These are phyloP conservation scores for Sebastes glaucus DNA, from an alignment of 2,797 vertebrate genomes.

Conservation along the genomic window DNA sequence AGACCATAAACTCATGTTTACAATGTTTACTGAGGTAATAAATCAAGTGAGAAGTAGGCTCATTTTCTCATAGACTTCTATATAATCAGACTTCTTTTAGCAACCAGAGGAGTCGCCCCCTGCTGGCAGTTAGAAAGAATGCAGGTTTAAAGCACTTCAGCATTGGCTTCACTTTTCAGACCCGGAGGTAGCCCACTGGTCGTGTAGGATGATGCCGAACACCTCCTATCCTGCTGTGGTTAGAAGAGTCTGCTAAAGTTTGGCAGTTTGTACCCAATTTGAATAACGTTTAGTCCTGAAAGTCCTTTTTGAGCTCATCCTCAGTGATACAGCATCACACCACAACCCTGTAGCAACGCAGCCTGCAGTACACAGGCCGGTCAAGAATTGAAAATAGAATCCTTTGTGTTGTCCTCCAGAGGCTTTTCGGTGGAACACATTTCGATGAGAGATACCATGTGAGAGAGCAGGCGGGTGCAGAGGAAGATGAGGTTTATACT, in stretches of 20 bases:
- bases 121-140: too few relatives aligned
- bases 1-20: too few relatives aligned
- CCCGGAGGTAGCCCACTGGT: not conserved
- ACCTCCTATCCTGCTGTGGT: not conserved
- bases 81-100: too few relatives aligned
- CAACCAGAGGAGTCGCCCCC: too few relatives aligned
- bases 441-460: constrained; percentile 28
- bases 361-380: not conserved
- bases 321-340: not conserved
- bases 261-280: not conserved
- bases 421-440: not conserved
- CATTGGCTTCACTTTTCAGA: too few relatives aligned
- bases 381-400: constrained; percentile 14
- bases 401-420: constrained; percentile 5
- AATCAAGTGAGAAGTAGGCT: too few relatives aligned
- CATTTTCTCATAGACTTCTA: too few relatives aligned
- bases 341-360: not conserved
- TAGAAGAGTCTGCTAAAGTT: not conserved
- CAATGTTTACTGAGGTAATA: too few relatives aligned
- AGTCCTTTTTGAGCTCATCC: not conserved
- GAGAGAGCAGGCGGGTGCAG: not conserved
- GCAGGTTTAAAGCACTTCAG: too few relatives aligned
- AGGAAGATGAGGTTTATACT: constrained; percentile 17
- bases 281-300: constrained; percentile 4
- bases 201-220: not conserved